phyloP scores from a whole-genome alignment of 92 coral and sea anemone genomes.

The Siderastrea siderea region DNA sequence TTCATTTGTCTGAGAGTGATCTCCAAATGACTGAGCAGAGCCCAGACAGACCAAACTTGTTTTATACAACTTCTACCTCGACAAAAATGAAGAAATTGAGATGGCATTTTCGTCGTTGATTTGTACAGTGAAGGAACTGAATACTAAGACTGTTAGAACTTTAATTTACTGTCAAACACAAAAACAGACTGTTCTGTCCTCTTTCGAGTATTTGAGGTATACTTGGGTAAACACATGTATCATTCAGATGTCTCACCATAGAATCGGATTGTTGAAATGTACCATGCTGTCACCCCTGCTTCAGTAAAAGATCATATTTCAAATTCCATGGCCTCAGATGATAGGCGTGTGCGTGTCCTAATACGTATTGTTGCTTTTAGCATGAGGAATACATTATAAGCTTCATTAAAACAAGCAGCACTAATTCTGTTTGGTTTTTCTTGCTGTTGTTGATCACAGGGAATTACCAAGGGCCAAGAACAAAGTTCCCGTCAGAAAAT shows the following conservation, averaged over 20 bases:
- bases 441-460: background rate
- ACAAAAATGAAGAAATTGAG: constrained; percentile 69
- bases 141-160: constrained; percentile 61
- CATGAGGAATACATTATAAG: background rate
- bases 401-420: no score
- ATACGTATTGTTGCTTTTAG: constrained; percentile 53
- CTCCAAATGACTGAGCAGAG: constrained; percentile 64
- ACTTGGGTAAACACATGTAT: constrained; percentile 54
- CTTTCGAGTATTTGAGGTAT: constrained; percentile 68
- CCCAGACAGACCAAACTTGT: constrained; percentile 68
- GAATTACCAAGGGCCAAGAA: constrained; percentile 9
- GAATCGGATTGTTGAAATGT: constrained; percentile 80
- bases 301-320: constrained; percentile 68
- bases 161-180: constrained; percentile 82
- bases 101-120: constrained; percentile 60
- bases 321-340: constrained; percentile 51
- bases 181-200: constrained; percentile 78
- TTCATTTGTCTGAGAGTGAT: constrained; percentile 45
- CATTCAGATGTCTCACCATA: constrained; percentile 25
- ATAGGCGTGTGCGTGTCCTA: constrained; percentile 62
- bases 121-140: constrained; percentile 39
- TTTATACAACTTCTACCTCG: constrained; percentile 49
- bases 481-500: constrained; percentile 62
- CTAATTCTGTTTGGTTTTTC: background rate
- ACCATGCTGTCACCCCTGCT: constrained; percentile 84